Percentiles rank a stretch among this genome's conserved stretches.
Conservation (phyloP, 2,888 invertebrate genomes). For the Sinhomidia bicolor region DNA sequence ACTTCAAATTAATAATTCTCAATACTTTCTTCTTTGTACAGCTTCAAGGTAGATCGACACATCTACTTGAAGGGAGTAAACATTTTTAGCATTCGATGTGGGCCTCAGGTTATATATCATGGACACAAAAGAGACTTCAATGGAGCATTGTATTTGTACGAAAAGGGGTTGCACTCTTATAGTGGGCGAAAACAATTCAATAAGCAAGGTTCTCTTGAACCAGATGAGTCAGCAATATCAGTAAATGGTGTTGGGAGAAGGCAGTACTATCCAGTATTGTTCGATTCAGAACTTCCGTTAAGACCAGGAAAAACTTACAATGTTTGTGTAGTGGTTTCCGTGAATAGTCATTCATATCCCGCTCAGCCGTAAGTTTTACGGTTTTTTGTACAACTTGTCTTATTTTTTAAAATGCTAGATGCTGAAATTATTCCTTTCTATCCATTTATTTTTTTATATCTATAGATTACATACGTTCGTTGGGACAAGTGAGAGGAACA, state of each 20-base stretch:
- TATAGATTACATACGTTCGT: conserved; percentile 72
- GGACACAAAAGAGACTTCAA: conserved; percentile 65
- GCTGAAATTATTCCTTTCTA: too few relatives aligned
- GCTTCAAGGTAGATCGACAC: conserved; percentile 68
- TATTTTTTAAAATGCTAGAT: too few relatives aligned
- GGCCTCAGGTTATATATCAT: conserved; percentile 40
- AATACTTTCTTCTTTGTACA: conserved; percentile 19
- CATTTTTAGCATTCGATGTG: conserved; percentile 73
- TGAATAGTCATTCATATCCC: conserved; percentile 65
- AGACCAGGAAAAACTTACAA: conserved; percentile 66
- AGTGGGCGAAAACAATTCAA: conserved; percentile 67
- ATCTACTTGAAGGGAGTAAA: conserved; percentile 73
- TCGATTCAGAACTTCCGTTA: conserved; percentile 68
- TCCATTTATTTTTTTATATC: too few relatives aligned
- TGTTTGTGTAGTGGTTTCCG: conserved; percentile 73
- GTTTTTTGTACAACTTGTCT: too few relatives aligned
- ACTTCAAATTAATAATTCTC: too few relatives aligned
- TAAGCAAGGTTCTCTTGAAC: conserved; percentile 61
- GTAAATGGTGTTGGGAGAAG: conserved; percentile 39
- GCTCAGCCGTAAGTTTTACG: conserved; percentile 62
- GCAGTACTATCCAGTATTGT: conserved; percentile 69
- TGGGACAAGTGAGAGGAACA: conserved; percentile 56
- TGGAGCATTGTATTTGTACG: conserved; percentile 71
- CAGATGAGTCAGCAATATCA: conserved; percentile 50
- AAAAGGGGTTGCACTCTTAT: conserved; percentile 43